Base-by-base conservation (phyloP, 2,797 vertebrate species). In the Hafferia zeledoni region DNA sequence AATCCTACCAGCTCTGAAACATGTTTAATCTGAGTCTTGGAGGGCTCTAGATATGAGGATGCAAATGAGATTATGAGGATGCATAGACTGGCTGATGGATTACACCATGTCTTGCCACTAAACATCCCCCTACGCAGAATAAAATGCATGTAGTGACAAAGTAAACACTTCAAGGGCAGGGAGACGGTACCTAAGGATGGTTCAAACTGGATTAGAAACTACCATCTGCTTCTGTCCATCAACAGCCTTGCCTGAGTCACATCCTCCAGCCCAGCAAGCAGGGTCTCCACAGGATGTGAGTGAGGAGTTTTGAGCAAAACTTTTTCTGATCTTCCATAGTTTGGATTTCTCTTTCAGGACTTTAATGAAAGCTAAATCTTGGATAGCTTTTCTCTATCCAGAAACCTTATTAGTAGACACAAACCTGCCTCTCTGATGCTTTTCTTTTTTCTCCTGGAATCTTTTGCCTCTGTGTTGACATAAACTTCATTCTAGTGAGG, bases 311-410 rank as follows among this genome's bases (percentile, higher is more conserved):
- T 2, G 5, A 83, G 46, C 28, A 83, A 70, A 90, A 56, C 1
- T 0, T 27, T 53, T 71, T 85, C 61, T 56, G 8, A 22, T 64
- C 15, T 53, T 64, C 47, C 0, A 0, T 41, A 18, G 14, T 22
- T 76, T 52, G 16, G 49, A 60, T 70, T 94, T 55, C 35, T 93
- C 25, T 64, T 64, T 80, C 24, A 50, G 78, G 35, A 50, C 52
- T 55, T 28, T 2, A 67, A 41, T 8, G 20, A 49, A 85, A 87
- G 43, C 17, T 39, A 55, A 63, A 59, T 37, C 25, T 44, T 35
- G 4, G 25, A 44, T 55, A 50, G 2, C 13, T 57, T 5, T 61
- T 87, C 30, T 72, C 43, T 23, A 9, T 23, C 25, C 33, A 63
- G 68, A 47, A 85, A 25, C 18, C 41, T 39, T 35, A 6, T 27